Conservation (phyloP, 2,888 invertebrate species). For the Cerceris ruficornis region DNA sequence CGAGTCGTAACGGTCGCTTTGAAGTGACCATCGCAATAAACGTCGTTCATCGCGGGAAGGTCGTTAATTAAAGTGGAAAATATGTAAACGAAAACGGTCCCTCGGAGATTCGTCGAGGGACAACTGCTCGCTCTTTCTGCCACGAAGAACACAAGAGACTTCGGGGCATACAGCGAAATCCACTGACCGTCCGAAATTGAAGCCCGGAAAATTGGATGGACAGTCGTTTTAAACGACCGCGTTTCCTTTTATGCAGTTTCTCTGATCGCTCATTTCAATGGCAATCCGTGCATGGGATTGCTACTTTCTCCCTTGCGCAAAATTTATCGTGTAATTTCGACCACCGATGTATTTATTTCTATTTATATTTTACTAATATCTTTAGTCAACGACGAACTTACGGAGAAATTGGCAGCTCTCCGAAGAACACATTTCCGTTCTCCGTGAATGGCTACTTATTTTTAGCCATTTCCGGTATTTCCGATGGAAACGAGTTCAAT, state of each 20-base stretch:
- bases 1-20: conserved; percentile 52
- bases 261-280: conserved; percentile 32
- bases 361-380: too few species aligned
- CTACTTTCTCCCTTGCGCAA: conserved; percentile 34
- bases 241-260: conserved; percentile 31
- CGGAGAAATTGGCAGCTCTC: too few species aligned
- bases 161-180: conserved; percentile 40
- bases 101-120: conserved; percentile 6
- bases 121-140: conserved; percentile 22
- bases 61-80: conserved; percentile 57
- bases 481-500: not conserved
- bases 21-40: conserved; percentile 51
- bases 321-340: conserved; percentile 20
- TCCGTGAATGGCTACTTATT: not conserved
- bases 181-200: conserved; percentile 67
- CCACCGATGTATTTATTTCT: not conserved
- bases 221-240: conserved; percentile 54
- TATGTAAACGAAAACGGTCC: conserved; percentile 38
- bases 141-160: conserved; percentile 33
- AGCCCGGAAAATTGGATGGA: conserved; percentile 72
- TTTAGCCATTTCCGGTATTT: not conserved
- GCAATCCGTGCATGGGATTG: conserved; percentile 44
- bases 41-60: conserved; percentile 33
- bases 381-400: too few species aligned
- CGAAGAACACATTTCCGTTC: not conserved